Conservation (phyloP, 2,797 vertebrate species). For the Taenioides sp. region DNA sequence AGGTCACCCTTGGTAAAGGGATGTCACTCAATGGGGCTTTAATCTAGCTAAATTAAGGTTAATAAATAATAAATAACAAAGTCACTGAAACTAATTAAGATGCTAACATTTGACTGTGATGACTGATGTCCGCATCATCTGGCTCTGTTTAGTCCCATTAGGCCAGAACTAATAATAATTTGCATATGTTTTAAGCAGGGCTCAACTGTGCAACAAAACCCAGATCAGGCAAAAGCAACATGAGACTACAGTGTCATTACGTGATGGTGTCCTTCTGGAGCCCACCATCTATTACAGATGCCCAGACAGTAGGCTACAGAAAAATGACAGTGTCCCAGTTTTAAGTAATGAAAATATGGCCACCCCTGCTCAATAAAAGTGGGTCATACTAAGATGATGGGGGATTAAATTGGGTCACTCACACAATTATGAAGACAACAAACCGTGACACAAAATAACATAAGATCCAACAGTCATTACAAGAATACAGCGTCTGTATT, state of each 20-base stretch:
- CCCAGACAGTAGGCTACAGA: background rate
- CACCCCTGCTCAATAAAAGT: conserved; percentile 2
- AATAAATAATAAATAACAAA: no score
- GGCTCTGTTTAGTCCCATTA: background rate
- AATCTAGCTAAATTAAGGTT: no score
- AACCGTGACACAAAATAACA: background rate
- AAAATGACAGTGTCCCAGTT: background rate
- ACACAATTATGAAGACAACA: background rate
- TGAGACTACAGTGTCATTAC: background rate
- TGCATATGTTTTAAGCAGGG: background rate
- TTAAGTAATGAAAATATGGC: background rate
- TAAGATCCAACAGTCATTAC: background rate
- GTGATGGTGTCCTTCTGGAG: no score
- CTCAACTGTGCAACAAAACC: background rate
- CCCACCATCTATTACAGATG: no score
- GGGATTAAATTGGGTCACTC: background rate
- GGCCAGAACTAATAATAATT: background rate
- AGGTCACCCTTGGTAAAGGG: no score
- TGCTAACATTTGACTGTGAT: no score
- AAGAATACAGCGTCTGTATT: background rate
- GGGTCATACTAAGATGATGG: background rate
- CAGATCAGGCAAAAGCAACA: background rate
- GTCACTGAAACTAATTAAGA: no score
- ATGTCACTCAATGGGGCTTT: no score
- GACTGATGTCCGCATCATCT: no score